These are phyloP conservation scores for Aplysia californica DNA, from an alignment of 1,140 invertebrate genomes.

Conservation along the genomic window DNA sequence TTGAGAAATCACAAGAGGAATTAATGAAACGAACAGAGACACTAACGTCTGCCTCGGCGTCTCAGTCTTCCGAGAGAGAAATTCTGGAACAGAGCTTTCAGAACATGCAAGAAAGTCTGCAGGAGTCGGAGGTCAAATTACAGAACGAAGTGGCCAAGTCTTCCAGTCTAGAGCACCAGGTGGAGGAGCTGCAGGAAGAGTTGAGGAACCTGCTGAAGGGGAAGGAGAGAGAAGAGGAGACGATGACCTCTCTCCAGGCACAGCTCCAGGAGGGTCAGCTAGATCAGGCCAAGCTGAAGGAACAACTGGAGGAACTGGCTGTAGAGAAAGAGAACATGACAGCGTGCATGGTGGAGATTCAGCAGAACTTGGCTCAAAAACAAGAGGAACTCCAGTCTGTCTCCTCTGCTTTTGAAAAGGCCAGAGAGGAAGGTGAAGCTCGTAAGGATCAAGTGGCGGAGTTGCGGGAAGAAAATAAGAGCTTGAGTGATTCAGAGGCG, in stretches of 20 bases:
- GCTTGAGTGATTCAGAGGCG: not conserved
- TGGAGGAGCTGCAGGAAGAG: not conserved
- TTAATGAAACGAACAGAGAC: too few relatives aligned
- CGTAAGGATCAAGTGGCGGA: not conserved
- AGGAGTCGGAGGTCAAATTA: not conserved
- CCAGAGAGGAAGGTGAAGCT: not conserved
- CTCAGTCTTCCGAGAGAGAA: too few relatives aligned
- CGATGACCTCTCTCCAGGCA: not conserved
- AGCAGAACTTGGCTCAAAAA: not conserved
- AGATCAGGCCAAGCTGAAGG: not conserved
- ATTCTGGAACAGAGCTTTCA: too few relatives aligned
- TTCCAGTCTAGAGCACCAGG: too few relatives aligned
- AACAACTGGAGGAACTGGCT: not conserved
- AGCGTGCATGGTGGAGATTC: not conserved
- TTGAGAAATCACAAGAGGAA: constrained; percentile 8
- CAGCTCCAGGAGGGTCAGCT: not conserved
- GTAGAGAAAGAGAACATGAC: not conserved
- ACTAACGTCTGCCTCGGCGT: too few relatives aligned
- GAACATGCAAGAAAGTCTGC: too few relatives aligned
- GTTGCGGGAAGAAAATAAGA: not conserved
- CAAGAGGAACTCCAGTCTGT: not conserved
- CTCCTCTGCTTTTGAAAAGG: not conserved
- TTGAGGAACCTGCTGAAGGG: too few relatives aligned
- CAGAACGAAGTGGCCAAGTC: too few relatives aligned
- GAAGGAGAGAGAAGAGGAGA: not conserved